phyloP scores from a whole-genome alignment of 1,140 invertebrate species.

The Camponotus floridanus region DNA sequence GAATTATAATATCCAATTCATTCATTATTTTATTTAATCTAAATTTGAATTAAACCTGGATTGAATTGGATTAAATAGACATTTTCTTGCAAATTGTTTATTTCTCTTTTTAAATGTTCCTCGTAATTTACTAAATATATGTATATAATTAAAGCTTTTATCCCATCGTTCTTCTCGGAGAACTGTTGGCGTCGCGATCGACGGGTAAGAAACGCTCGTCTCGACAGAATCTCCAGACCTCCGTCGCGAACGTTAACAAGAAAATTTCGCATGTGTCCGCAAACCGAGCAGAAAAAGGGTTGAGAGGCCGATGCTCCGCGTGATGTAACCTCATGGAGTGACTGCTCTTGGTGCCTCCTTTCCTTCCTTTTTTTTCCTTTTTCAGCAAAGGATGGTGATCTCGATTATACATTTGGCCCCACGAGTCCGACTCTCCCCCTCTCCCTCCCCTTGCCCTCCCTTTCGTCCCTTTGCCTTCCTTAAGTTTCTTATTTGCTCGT shows the following conservation, averaged over 20 bases:
- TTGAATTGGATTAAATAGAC: neutral
- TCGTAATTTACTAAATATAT: neutral
- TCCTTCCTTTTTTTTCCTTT: neutral
- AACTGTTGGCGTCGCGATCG: neutral
- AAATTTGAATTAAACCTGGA: no score
- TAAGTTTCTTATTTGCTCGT: slow-evolving; percentile 27
- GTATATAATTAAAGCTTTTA: neutral
- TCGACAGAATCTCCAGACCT: neutral
- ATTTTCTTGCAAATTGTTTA: neutral
- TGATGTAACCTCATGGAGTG: slow-evolving; percentile 53
- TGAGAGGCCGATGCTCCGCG: slow-evolving; percentile 55
- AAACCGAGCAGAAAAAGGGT: slow-evolving; percentile 36
- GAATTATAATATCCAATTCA: no score
- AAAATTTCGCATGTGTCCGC: slow-evolving; percentile 45
- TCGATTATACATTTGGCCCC: slow-evolving; percentile 55
- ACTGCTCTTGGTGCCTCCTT: slow-evolving; percentile 40
- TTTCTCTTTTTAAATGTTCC: neutral
- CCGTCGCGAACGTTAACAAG: slow-evolving; percentile 23
- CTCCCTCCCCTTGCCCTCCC: neutral
- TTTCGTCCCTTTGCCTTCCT: neutral
- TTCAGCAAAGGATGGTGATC: slow-evolving; percentile 39
- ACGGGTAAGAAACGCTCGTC: neutral
- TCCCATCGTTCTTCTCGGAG: neutral
- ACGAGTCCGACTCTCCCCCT: neutral
- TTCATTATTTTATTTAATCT: no score